phyloP scores from a whole-genome alignment of 1,140 invertebrate species.

The Oryctes rhinoceros region DNA sequence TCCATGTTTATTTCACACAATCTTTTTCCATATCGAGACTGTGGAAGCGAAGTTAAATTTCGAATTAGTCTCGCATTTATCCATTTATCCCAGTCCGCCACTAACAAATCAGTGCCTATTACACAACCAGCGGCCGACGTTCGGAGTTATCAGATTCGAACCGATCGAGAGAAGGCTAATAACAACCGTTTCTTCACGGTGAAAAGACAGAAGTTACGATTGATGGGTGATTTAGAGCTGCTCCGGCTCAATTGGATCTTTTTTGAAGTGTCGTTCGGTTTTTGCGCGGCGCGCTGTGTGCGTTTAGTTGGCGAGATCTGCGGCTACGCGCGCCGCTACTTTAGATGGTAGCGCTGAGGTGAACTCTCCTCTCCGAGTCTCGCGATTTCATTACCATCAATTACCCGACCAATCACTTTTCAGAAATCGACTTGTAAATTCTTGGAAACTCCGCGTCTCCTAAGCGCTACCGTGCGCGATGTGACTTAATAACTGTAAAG shows the following conservation, averaged over 20 bases:
- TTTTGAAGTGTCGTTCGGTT: background rate
- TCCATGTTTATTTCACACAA: conserved; percentile 1
- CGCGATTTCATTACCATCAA: background rate
- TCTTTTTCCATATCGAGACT: background rate
- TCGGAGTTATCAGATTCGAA: background rate
- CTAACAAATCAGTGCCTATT: conserved; percentile 9
- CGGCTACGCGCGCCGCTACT: background rate
- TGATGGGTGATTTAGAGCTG: background rate
- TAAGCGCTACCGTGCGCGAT: background rate
- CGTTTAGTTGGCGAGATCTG: background rate
- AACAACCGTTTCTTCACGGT: conserved; percentile 9
- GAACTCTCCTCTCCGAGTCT: background rate
- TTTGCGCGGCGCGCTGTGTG: background rate
- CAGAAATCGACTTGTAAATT: conserved; percentile 10
- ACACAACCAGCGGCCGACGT: background rate
- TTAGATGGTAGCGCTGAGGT: background rate
- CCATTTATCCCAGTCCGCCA: background rate
- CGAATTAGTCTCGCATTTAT: background rate
- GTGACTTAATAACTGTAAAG: conserved; percentile 5
- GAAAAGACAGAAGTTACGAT: conserved; percentile 5
- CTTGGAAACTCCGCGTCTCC: background rate
- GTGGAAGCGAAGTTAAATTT: background rate
- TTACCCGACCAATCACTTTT: conserved; percentile 2
- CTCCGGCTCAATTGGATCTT: conserved; percentile 3
- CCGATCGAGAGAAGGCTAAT: background rate